Conservation (phyloP, 2,797 vertebrate genomes). For the Lacerta agilis region DNA sequence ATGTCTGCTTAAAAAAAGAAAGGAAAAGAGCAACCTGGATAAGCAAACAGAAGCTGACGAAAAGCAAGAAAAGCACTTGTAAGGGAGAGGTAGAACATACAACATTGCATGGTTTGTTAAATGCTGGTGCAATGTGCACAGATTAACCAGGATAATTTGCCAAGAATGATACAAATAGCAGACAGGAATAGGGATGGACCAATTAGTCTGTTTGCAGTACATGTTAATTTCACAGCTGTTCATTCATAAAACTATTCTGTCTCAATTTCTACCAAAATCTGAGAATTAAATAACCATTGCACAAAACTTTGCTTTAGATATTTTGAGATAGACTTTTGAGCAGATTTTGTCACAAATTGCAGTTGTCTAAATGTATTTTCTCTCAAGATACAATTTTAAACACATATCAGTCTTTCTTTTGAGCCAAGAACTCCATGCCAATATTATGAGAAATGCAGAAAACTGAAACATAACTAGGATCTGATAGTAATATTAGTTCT, state of each 20-base stretch:
- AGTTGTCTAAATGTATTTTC: neutral
- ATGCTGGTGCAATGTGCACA: neutral
- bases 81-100: slow-evolving; percentile 17
- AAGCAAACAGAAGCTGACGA: neutral
- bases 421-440: too few relatives aligned
- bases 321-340: too few relatives aligned
- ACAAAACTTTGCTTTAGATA: too few relatives aligned
- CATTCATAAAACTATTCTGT: too few relatives aligned
- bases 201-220: too few relatives aligned
- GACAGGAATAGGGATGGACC: neutral
- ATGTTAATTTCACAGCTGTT: too few relatives aligned
- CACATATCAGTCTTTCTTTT: too few relatives aligned
- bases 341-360: too few relatives aligned
- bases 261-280: too few relatives aligned
- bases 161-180: neutral
- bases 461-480: neutral
- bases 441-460: too few relatives aligned
- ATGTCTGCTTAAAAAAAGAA: neutral
- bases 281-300: too few relatives aligned
- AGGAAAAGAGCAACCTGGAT: neutral
- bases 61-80: neutral
- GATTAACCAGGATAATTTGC: slow-evolving; percentile 34
- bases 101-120: neutral
- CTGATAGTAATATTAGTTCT: neutral
- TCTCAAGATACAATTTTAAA: neutral